Conservation (phyloP, 2,888 invertebrate species). For the Phytoseiulus persimilis region DNA sequence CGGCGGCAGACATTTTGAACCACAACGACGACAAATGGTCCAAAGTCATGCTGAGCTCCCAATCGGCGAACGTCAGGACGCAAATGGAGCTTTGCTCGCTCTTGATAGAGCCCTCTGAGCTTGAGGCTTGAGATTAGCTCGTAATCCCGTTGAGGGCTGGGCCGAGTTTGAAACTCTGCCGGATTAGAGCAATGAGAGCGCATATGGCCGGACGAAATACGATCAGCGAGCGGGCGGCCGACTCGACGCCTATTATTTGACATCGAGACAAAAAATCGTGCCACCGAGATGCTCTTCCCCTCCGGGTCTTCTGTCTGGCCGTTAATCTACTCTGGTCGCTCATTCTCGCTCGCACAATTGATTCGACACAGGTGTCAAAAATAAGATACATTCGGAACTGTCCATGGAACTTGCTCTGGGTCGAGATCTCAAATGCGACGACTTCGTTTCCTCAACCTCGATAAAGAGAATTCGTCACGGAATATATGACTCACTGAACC, state of each 20-base stretch:
- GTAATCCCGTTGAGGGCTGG: not conserved
- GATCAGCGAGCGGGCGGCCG: not conserved
- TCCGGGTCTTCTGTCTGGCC: too few species aligned
- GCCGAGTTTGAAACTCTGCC: not conserved
- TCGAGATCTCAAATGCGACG: too few species aligned
- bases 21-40: not conserved
- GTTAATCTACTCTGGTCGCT: too few species aligned
- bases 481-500: too few species aligned
- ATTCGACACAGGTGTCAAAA: too few species aligned
- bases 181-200: not conserved
- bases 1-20: too few species aligned
- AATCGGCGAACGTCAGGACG: not conserved
- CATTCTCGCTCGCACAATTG: too few species aligned
- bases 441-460: too few species aligned
- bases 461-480: too few species aligned
- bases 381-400: too few species aligned
- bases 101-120: not conserved
- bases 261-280: not conserved
- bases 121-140: not conserved
- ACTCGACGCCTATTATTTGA: not conserved
- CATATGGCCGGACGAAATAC: not conserved
- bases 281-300: not conserved
- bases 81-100: not conserved
- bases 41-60: not conserved
- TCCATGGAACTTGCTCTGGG: too few species aligned